Percentiles rank a stretch among this genome's conserved stretches.
Conservation (phyloP, 2,797 vertebrate genomes). For the Neomorphus geoffroyi region DNA sequence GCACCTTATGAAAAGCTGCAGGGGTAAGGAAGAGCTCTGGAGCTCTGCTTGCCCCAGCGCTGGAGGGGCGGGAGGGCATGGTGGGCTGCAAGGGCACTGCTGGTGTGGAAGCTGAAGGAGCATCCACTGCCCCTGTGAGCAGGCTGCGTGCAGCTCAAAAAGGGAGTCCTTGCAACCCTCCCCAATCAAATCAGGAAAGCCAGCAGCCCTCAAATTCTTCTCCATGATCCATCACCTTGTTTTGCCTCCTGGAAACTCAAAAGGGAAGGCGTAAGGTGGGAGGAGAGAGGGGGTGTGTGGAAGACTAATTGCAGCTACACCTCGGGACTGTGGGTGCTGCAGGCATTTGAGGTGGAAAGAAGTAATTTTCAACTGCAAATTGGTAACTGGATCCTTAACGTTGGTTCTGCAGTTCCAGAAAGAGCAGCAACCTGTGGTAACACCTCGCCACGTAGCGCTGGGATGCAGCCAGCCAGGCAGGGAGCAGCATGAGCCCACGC, state of each 20-base stretch:
- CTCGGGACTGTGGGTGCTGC: background rate
- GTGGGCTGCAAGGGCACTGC: background rate
- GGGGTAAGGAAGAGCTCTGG: background rate
- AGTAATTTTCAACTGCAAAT: conserved; percentile 28
- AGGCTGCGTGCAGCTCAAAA: background rate
- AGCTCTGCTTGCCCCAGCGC: background rate
- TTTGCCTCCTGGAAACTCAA: background rate
- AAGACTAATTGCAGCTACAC: background rate
- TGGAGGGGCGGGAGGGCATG: background rate
- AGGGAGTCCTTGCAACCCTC: background rate
- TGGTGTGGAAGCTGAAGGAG: background rate
- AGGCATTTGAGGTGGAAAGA: background rate
- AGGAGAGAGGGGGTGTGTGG: background rate
- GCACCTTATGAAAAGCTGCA: background rate
- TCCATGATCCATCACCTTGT: background rate
- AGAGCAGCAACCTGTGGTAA: background rate
- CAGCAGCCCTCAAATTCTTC: background rate
- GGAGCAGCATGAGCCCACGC: background rate
- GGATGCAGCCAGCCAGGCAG: background rate
- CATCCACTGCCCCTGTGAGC: too few species aligned
- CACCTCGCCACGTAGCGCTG: accelerated
- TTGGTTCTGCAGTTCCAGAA: background rate
- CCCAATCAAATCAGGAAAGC: accelerated
- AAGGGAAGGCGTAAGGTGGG: background rate
- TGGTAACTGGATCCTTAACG: background rate